Evolutionary conservation across 1,140 invertebrate species (phyloP).

Genomic region (Meloidogyne exigua): DNA sequence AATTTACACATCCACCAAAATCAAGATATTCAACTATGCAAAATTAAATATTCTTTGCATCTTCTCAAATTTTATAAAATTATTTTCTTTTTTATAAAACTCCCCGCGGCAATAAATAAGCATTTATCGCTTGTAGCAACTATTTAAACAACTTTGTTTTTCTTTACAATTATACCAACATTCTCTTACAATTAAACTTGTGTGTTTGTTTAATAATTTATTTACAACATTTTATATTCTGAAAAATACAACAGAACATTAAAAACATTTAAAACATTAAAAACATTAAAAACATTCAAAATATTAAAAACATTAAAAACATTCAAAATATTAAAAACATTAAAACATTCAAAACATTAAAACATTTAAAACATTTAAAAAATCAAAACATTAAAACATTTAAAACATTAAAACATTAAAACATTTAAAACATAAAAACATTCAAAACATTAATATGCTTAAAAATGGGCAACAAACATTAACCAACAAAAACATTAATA

Average conservation of each 20-base stretch:
- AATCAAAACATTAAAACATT: no score
- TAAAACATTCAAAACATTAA: no score
- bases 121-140: background rate
- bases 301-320: background rate
- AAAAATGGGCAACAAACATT: background rate
- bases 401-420: no score
- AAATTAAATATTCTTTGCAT: background rate
- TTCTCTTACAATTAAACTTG: background rate
- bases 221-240: background rate
- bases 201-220: background rate
- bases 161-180: background rate
- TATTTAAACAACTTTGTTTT: background rate
- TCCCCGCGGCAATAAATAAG: background rate
- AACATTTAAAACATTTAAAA: no score
- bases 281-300: background rate
- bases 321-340: no score
- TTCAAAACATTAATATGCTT: background rate
- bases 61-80: background rate
- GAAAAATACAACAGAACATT: background rate
- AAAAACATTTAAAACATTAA: background rate
- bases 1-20: background rate
- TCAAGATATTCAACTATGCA: background rate
- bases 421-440: no score
- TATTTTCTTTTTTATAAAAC: background rate
- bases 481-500: background rate